Conservation (phyloP, 2,888 invertebrate genomes). For the Troides aeacus region DNA sequence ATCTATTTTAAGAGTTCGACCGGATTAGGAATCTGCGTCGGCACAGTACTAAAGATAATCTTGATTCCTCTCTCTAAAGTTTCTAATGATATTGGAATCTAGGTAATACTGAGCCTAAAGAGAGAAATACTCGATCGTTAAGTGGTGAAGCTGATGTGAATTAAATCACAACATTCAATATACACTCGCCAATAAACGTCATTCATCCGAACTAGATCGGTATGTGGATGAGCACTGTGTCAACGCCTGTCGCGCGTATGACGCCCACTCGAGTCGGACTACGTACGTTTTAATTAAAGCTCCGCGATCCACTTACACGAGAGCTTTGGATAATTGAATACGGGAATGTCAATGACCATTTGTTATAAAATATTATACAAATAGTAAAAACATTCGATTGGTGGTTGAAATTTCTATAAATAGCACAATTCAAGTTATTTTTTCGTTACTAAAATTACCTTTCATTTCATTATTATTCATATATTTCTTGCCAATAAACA, state of each 20-base stretch:
- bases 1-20: too few relatives aligned
- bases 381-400: neutral
- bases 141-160: neutral
- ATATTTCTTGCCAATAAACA: too few relatives aligned
- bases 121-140: too few relatives aligned
- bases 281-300: conserved; percentile 28
- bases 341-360: conserved; percentile 22
- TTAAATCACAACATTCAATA: conserved; percentile 12
- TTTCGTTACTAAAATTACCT: too few relatives aligned
- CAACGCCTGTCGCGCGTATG: conserved; percentile 27
- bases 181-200: conserved; percentile 23
- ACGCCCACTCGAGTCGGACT: conserved; percentile 26
- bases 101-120: too few relatives aligned
- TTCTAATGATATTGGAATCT: too few relatives aligned
- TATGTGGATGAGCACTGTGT: conserved; percentile 19
- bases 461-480: too few relatives aligned
- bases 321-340: conserved; percentile 27
- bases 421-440: too few relatives aligned
- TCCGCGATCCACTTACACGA: conserved; percentile 14
- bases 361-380: neutral
- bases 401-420: too few relatives aligned
- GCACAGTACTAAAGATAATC: too few relatives aligned
- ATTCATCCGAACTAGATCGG: conserved; percentile 18
- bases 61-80: too few relatives aligned
- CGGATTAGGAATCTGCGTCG: too few relatives aligned